Evolutionary conservation across 1,140 invertebrate genomes (phyloP).

Genomic region (Ceratitis capitata): DNA sequence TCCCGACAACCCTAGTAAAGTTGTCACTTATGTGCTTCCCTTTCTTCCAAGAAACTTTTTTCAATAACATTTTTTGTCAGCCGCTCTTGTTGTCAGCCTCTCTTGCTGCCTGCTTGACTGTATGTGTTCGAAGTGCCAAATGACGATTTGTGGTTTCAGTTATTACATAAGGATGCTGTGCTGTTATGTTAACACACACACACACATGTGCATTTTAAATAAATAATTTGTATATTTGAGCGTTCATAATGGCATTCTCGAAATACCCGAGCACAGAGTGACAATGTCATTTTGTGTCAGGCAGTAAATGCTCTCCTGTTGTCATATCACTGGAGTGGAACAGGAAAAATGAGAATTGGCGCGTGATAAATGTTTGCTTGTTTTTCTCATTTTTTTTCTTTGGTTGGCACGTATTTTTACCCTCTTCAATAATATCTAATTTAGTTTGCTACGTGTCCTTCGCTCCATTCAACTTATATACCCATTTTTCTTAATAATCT

Average conservation of each 20-base stretch:
- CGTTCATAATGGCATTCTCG: neutral
- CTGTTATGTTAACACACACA: neutral
- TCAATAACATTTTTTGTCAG: neutral
- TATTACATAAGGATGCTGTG: neutral
- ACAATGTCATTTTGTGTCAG: neutral
- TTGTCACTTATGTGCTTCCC: no score
- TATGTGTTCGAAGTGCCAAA: neutral
- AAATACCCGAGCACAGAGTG: neutral
- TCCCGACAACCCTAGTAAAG: no score
- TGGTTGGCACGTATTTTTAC: neutral
- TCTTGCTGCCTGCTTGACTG: neutral
- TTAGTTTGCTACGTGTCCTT: no score
- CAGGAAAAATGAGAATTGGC: neutral
- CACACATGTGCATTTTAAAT: neutral
- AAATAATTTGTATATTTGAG: neutral
- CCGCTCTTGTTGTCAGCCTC: no score
- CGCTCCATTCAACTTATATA: no score
- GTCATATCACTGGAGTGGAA: neutral
- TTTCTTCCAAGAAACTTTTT: neutral
- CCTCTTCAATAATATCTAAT: neutral
- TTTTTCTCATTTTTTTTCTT: neutral
- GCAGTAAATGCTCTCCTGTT: neutral
- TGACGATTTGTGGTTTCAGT: neutral
- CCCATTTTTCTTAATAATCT: no score
- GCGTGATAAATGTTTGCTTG: neutral